Base-by-base conservation (phyloP, 2,797 vertebrate species). In the Hafferia zeledoni region DNA sequence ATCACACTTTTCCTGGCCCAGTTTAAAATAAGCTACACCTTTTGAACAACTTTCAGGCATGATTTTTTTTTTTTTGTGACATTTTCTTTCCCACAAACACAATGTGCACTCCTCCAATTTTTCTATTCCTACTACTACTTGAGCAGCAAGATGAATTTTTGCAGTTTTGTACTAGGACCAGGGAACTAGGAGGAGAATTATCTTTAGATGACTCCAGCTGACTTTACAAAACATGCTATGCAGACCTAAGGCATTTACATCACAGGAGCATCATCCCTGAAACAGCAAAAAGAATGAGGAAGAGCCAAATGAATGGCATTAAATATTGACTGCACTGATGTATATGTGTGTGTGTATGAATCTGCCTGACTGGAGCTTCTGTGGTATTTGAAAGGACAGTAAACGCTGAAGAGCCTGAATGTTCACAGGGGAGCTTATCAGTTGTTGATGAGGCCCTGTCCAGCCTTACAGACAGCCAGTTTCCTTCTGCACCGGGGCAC, bases 391-490 rank as follows among this genome's bases (percentile, higher is more conserved):
- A 94, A 97, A 97, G 95, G 96, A 95, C 23, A 96, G 95, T 91
- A 91, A 97, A 95, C 93, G 89, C 94, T 89, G 50, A 95, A 94
- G 96, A 95, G 97, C 74, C 95, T 97, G 97, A 95, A 93, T 93
- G 96, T 97, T 98, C 97, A 97, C 97, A 97, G 94, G 92, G 95
- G 83, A 95, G 97, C 98, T 99, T 99, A 99, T 99, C 99, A 98
- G 98, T 97, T 98, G 97, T 97, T 98, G 98, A 98, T 98, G 98
- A 98, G 98, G 97, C 96, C 97, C 98, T 98, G 98, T 98, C 97
- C 97, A 97, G 98, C 97, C 95, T 97, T 97, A 97, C 98, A 98
- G 98, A 98, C 98, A 97, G 97, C 91, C 97, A 95, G 98, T 97
- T 98, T 98, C 98, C 98, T 98, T 97, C 97, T 96, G 97, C 90